Evolutionary conservation across 2,888 invertebrate species (phyloP).

Genomic region (Drosophila niveifrons): DNA sequence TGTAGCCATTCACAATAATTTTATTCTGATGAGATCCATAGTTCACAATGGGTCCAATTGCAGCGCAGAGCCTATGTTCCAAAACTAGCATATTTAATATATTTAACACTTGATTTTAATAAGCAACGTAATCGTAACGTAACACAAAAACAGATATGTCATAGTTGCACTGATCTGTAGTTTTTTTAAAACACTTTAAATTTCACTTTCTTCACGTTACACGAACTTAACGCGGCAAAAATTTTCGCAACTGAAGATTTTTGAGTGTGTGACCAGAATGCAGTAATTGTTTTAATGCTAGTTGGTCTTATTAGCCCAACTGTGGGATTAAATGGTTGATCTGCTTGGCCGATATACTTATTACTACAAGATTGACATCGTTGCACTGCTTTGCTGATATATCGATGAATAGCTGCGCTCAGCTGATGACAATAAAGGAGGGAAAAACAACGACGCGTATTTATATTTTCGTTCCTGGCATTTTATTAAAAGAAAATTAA

Average conservation of each 20-base stretch:
- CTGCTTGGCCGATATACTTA: not conserved
- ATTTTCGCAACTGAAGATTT: not conserved
- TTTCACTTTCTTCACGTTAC: not conserved
- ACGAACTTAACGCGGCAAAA: not conserved
- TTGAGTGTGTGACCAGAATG: conserved; percentile 14
- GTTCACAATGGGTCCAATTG: conserved; percentile 7
- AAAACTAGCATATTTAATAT: conserved; percentile 28
- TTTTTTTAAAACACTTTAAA: not conserved
- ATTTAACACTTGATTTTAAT: conserved; percentile 2
- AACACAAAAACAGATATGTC: conserved; percentile 24
- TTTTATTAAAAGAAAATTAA: not conserved
- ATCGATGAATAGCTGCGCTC: not conserved
- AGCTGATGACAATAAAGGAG: conserved; percentile 22
- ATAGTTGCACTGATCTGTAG: conserved; percentile 2
- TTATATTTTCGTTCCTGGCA: conserved; percentile 9
- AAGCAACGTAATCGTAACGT: not conserved
- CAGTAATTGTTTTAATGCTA: not conserved
- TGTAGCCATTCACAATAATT: not conserved
- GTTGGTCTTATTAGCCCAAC: conserved; percentile 1
- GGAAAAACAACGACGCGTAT: conserved; percentile 32
- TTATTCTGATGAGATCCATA: not conserved
- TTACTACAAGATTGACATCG: not conserved
- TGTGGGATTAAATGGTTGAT: not conserved
- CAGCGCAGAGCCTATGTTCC: not conserved
- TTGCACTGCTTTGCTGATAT: not conserved